Conservation (phyloP, 1,140 invertebrate genomes). For the Patella vulgata region DNA sequence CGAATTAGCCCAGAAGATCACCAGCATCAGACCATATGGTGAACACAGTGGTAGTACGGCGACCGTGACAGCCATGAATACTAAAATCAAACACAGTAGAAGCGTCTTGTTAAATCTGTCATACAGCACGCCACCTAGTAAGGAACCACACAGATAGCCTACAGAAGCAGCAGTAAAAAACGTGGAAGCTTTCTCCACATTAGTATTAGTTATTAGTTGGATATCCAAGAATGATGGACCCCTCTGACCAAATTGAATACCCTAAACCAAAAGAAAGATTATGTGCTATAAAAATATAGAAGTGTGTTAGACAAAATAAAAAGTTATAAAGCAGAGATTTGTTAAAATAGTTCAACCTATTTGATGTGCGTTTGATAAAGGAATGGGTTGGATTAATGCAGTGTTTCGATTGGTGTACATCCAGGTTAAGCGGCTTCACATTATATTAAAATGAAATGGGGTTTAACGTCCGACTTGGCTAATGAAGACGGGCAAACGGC, state of each 20-base stretch:
- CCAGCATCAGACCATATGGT: slow-evolving; percentile 32
- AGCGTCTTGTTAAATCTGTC: slow-evolving; percentile 40
- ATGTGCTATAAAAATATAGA: background rate
- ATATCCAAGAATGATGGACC: slow-evolving; percentile 61
- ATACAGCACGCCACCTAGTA: slow-evolving; percentile 45
- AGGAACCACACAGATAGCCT: slow-evolving; percentile 48
- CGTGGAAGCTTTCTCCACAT: slow-evolving; percentile 36
- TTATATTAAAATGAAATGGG: too few species aligned
- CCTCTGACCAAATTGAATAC: slow-evolving; percentile 55
- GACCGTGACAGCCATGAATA: slow-evolving; percentile 32
- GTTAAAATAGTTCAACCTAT: too few species aligned
- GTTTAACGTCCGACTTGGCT: too few species aligned
- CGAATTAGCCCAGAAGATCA: slow-evolving; percentile 41
- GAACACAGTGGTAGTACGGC: slow-evolving; percentile 42
- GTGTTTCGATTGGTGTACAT: too few species aligned
- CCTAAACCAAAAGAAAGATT: slow-evolving; percentile 41
- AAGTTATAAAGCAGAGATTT: too few species aligned
- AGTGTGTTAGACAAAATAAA: too few species aligned
- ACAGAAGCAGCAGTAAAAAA: slow-evolving; percentile 45
- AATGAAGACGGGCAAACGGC: too few species aligned
- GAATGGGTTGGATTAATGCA: too few species aligned
- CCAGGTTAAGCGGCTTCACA: too few species aligned
- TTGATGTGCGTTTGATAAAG: too few species aligned
- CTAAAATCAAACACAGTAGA: slow-evolving; percentile 29
- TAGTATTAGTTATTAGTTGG: slow-evolving; percentile 43